These are phyloP conservation scores for Noctua comes DNA, from an alignment of 2,888 invertebrate genomes.

Conservation along the genomic window DNA sequence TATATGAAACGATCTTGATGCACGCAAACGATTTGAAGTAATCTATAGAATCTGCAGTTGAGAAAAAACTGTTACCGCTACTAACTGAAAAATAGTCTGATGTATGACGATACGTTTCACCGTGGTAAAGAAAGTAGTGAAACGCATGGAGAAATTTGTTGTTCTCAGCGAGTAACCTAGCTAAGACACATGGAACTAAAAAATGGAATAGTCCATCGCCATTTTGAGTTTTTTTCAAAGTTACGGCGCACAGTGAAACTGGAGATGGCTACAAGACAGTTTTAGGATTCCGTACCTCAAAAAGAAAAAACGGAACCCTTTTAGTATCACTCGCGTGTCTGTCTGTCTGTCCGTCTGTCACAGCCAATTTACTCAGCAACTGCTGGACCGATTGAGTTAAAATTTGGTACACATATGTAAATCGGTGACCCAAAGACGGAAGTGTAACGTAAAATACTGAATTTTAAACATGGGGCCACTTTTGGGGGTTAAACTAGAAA, in stretches of 20 bases:
- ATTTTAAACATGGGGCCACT: no score
- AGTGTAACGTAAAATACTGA: no score
- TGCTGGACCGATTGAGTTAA: no score
- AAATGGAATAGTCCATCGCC: background rate
- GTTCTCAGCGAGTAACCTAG: slow-evolving; percentile 6
- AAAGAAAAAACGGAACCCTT: no score
- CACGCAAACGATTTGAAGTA: slow-evolving; percentile 1
- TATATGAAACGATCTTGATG: background rate
- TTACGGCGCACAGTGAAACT: background rate
- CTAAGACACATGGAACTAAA: background rate
- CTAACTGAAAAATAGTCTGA: background rate
- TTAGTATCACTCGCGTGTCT: no score
- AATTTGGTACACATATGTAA: no score
- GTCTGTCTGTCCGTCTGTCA: no score
- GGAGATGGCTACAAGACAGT: background rate
- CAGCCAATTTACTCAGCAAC: no score
- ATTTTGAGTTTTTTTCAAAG: background rate
- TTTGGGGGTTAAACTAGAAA: no score
- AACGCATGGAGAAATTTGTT: slow-evolving; percentile 26
- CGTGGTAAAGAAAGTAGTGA: slow-evolving; percentile 40
- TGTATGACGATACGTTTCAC: slow-evolving; percentile 26
- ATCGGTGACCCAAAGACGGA: no score
- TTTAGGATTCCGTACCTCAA: background rate
- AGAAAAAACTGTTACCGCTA: background rate
- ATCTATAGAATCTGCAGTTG: background rate